A percentile compares a stretch with the other conserved stretches of the same genome.
phyloP scores from a whole-genome alignment of 1,140 invertebrate genomes.

The Drosophila kohkoa region DNA sequence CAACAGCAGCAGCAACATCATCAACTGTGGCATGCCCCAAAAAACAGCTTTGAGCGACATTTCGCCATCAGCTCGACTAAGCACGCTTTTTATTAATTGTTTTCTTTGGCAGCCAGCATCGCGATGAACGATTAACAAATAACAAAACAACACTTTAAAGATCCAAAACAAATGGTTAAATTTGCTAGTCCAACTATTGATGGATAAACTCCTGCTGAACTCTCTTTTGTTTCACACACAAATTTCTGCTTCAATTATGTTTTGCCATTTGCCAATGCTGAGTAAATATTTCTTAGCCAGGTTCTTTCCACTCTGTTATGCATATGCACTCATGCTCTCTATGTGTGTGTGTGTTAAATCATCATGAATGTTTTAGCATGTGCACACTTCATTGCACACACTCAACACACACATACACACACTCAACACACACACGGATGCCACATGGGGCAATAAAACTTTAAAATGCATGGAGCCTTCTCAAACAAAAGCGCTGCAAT shows the following conservation, averaged over 20 bases:
- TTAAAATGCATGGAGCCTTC: slow-evolving; percentile 77
- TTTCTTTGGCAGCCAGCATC: slow-evolving; percentile 22
- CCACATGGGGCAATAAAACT: slow-evolving; percentile 46
- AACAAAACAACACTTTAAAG: slow-evolving; percentile 29
- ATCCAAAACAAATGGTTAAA: no score
- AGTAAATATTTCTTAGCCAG: slow-evolving; percentile 69
- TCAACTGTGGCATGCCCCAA: slow-evolving; percentile 40
- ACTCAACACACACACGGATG: neutral
- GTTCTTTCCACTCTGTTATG: slow-evolving; percentile 42
- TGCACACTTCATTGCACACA: slow-evolving; percentile 75
- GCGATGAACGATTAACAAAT: slow-evolving; percentile 42
- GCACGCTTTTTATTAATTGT: slow-evolving; percentile 50
- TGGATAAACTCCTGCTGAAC: no score
- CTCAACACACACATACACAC: slow-evolving; percentile 43
- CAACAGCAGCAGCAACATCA: slow-evolving; percentile 24
- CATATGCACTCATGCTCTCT: slow-evolving; percentile 31
- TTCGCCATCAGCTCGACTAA: slow-evolving; percentile 18
- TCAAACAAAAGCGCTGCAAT: slow-evolving; percentile 67
- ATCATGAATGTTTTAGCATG: slow-evolving; percentile 75
- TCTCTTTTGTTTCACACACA: slow-evolving; percentile 3
- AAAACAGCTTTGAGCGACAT: slow-evolving; percentile 2
- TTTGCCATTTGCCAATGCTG: slow-evolving; percentile 67
- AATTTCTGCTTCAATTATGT: slow-evolving; percentile 76
- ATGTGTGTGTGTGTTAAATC: slow-evolving; percentile 64
- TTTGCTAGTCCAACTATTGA: no score